phyloP scores from a whole-genome alignment of 2,113 vertebrate genomes.

The Tyto alba region DNA sequence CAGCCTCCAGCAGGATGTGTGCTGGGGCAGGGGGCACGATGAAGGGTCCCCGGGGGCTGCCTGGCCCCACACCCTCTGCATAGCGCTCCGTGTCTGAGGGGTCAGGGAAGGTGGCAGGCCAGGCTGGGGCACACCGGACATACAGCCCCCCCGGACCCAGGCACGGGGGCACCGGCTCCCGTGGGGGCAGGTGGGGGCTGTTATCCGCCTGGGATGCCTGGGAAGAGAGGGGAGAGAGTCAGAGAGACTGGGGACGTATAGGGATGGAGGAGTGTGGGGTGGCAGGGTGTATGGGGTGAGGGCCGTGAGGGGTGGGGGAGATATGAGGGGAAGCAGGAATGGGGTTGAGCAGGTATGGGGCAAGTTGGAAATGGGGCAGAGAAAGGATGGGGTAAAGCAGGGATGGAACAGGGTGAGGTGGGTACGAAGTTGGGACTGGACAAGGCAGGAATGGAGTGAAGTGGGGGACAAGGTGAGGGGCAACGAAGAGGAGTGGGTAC shows the following conservation, averaged over 20 bases:
- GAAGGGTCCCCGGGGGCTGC: slow-evolving; percentile 79
- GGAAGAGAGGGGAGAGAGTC: not conserved
- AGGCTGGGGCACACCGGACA: slow-evolving; percentile 58
- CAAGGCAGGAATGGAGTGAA: not conserved
- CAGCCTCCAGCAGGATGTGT: slow-evolving; percentile 82
- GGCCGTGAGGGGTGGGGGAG: not conserved
- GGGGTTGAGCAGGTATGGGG: not conserved
- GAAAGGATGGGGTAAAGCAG: not conserved
- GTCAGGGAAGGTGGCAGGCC: slow-evolving; percentile 71
- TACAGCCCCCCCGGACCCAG: slow-evolving; percentile 80
- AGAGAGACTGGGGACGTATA: not conserved
- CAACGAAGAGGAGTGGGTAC: not conserved
- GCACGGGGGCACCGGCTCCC: slow-evolving; percentile 68
- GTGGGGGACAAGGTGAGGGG: not conserved
- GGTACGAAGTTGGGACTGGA: rapidly evolving
- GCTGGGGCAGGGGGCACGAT: slow-evolving; percentile 67
- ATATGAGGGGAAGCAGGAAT: not conserved
- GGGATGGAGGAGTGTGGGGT: not conserved
- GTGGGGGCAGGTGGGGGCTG: slow-evolving; percentile 60
- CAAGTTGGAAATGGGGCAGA: not conserved
- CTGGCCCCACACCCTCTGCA: not conserved
- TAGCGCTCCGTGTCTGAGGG: slow-evolving; percentile 80
- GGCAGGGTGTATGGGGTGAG: not conserved
- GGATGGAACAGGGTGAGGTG: not conserved
- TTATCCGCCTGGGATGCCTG: slow-evolving; percentile 64